phyloP scores from a whole-genome alignment of 2,113 vertebrate genomes.

The Syngnathus scovelli region DNA sequence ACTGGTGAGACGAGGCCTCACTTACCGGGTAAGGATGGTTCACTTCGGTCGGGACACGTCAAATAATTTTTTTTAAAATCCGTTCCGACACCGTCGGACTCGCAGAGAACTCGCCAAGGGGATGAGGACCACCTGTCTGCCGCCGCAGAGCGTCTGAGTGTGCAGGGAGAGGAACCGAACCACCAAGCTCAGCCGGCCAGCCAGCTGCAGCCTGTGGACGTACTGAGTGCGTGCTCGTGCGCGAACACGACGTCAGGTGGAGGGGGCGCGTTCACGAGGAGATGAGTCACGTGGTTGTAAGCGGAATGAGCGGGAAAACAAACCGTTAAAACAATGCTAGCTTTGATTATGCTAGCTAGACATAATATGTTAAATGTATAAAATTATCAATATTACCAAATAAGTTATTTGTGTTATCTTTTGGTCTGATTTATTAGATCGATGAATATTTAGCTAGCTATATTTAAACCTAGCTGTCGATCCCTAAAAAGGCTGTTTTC shows the following conservation, averaged over 20 bases:
- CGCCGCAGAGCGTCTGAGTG: background rate
- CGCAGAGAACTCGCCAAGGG: background rate
- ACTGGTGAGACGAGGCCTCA: background rate
- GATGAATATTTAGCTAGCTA: no score
- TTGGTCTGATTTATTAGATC: no score
- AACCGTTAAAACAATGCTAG: no score
- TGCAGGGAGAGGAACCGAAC: background rate
- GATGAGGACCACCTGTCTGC: background rate
- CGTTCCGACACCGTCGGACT: background rate
- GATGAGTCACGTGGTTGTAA: background rate
- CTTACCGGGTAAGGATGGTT: background rate
- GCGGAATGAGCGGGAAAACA: background rate
- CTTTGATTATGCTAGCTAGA: no score
- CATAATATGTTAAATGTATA: no score
- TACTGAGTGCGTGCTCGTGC: background rate
- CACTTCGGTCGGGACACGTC: background rate
- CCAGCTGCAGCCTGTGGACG: background rate
- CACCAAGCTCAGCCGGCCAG: background rate
- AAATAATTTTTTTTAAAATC: background rate
- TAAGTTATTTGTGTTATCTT: no score
- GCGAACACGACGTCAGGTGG: background rate
- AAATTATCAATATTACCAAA: no score
- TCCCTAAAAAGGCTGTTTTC: background rate
- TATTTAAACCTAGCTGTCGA: no score
- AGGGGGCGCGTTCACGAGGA: background rate